Base-by-base conservation (phyloP, 2,888 invertebrate genomes). In the Netelia virgata region DNA sequence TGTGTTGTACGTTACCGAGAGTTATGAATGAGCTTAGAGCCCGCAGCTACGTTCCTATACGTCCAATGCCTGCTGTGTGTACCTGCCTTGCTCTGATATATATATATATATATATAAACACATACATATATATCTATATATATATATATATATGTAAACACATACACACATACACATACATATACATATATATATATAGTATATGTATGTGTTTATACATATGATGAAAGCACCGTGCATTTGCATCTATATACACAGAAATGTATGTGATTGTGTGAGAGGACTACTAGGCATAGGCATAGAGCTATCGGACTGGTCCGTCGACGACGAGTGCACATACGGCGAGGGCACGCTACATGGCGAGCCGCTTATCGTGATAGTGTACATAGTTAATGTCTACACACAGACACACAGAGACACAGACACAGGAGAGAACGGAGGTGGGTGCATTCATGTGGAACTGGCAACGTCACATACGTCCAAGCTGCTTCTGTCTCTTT, bases 21-120 rank as follows among this genome's bases (percentile, higher is more conserved):
- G 86, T 90, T 90, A 89, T 91, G 91, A 91, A 91, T 91, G 91
- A 90, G 88, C 89, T 89, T 88, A 87, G 87, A 78, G 86, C 86
- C 85, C 73, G 66, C 76, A 85, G 86, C 85, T 68, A 83, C 59
- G 63, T 85, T 75, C 47, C 79, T 81, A 53, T 50, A 23, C 16
- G 50, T 68, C 55, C 61, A 41, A 47, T 47, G 28, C 5, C 6
- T 59, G 66, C 72, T 63, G 59, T 57, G 63, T 75, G 74, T 69
- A 41, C 5, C 47, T 68, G 14, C 36, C 3, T 28, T 28, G 5
- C 5, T 28, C 28, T 28, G 5, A 28, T 28, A 28, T 28, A 28
- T 28, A 28, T 11, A 20, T 43, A 10, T 16, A 28, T 41, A 18
- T 9, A 16, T 18, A 23, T 3, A 23, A 1, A 23, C 1, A 0